A percentile compares a stretch with the other conserved stretches of the same genome.
phyloP scores from a whole-genome alignment of 2,888 invertebrate species.

The Plebejus argus region DNA sequence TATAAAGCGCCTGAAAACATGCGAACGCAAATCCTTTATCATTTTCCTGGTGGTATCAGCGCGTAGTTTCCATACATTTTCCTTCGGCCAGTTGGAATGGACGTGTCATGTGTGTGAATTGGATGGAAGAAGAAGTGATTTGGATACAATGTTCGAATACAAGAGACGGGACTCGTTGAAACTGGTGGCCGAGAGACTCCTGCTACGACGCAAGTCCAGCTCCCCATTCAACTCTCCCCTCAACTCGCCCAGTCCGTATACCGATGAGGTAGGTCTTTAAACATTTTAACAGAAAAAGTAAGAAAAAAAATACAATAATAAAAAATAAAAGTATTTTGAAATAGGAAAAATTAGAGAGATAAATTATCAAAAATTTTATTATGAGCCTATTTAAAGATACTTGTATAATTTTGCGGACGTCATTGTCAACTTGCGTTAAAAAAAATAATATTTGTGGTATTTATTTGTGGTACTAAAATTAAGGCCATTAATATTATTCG shows the following conservation, averaged over 20 bases:
- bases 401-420: too few relatives aligned
- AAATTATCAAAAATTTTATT: too few relatives aligned
- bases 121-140: background rate
- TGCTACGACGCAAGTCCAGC: background rate
- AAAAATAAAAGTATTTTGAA: background rate
- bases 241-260: slow-evolving; percentile 10
- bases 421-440: too few relatives aligned
- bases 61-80: slow-evolving; percentile 64
- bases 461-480: too few relatives aligned
- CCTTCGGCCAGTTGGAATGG: slow-evolving; percentile 65
- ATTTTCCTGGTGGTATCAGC: slow-evolving; percentile 61
- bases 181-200: slow-evolving; percentile 17
- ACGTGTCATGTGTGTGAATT: slow-evolving; percentile 48
- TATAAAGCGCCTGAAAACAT: slow-evolving; percentile 43
- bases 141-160: background rate
- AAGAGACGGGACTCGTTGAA: slow-evolving; percentile 10
- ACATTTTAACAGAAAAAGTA: background rate
- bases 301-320: background rate
- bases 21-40: slow-evolving; percentile 57
- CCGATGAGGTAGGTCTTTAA: slow-evolving; percentile 23
- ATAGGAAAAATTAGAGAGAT: background rate
- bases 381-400: too few relatives aligned
- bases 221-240: background rate
- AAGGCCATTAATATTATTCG: too few relatives aligned
- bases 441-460: too few relatives aligned